Conservation (phyloP, 2,113 vertebrate species). For the Ranitomeya variabilis region DNA sequence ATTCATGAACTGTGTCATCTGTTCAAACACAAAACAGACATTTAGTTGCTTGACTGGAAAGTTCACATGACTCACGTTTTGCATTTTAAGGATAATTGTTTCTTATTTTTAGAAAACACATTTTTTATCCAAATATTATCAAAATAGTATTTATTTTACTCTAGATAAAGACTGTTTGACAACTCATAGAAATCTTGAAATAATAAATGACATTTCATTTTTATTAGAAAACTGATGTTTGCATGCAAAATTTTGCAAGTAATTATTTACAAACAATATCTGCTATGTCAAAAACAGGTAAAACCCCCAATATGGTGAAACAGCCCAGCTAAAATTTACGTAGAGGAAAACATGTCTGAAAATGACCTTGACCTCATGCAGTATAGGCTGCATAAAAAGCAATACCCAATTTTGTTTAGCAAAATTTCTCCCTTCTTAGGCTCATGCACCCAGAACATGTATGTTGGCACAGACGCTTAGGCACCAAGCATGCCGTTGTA, state of each 20-base stretch:
- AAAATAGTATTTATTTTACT: background rate
- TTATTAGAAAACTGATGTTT: background rate
- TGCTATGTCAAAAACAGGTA: background rate
- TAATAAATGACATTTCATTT: background rate
- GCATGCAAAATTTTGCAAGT: conserved; percentile 18
- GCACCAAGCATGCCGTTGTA: background rate
- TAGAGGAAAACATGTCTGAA: background rate
- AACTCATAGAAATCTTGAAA: background rate
- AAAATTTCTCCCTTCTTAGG: background rate
- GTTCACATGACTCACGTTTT: background rate
- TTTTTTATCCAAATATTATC: background rate
- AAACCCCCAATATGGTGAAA: background rate
- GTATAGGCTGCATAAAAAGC: conserved; percentile 8
- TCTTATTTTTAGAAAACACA: background rate
- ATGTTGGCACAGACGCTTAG: background rate
- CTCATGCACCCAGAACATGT: background rate
- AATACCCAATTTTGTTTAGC: background rate
- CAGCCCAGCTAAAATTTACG: background rate
- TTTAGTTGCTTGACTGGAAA: conserved; percentile 70
- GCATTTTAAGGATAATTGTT: background rate
- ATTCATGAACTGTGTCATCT: conserved; percentile 96
- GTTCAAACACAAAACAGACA: conserved; percentile 79
- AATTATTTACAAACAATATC: background rate
- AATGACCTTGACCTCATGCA: background rate
- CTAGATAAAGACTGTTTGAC: background rate